Evolutionary conservation across 2,113 vertebrate species (phyloP), one percentile per base, ranked within the genome.

Genomic region (Psammodynastes pulverulentus): DNA sequence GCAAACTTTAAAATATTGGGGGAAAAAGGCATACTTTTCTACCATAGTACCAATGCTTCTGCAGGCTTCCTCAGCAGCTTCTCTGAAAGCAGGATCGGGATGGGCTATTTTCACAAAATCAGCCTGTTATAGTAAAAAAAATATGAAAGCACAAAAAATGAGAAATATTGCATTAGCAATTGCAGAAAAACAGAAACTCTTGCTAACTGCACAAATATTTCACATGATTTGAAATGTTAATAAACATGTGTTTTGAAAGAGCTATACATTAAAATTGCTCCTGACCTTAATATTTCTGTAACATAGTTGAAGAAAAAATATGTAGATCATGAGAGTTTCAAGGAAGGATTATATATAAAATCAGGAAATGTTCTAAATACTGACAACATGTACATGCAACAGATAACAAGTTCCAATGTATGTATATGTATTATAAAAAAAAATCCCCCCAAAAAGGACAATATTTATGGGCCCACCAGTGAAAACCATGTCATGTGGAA

Each of bases 71-170:
- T 99, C 99, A 1, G 99, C 99, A 24, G 99, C 99, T 46, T 99
- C 98, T 89, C 99, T 98, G 96, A 98, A 99, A 0, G 96, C 97
- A 13, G 97, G 97, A 94, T 99, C 98, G 7, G 99, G 99, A 94
- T 99, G 99, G 58, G 99, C 99, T 52, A 99, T 98, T 97, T 99
- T 99, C 52, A 99, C 97, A 97, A 99, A 99, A 95, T 99, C 99
- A 39, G 99, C 99, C 99, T 99, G 94, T 86, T 0, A 52, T 5
- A 52, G 13, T n/a, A 12, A 2, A 0, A 91, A 29, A 91, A 29
- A 62, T 43, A 92, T 85, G 3, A 21, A 94, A 86, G 29, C 89
- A 94, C 62, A 89, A 52, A n/a, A 54, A 5, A 4, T 93, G 6
- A 43, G 94, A 89, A 88, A 94, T 34, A 4, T 5, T 52, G 29